Percentiles rank a stretch among this genome's conserved stretches.
These are phyloP conservation scores for Telenomus remus DNA, from an alignment of 1,140 invertebrate genomes.

Conservation along the genomic window DNA sequence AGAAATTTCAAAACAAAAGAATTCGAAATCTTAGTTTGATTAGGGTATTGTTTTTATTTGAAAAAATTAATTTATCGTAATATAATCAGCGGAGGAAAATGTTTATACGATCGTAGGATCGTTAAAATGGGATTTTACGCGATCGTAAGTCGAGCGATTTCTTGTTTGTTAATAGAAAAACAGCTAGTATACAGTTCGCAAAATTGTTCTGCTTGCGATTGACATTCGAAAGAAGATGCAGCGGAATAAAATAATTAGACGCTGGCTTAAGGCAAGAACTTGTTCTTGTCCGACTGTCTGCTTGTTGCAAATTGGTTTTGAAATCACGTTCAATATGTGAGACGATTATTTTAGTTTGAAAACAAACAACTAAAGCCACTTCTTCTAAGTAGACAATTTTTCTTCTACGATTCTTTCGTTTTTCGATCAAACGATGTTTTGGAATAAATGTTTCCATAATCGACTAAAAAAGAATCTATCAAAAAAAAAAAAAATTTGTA, in stretches of 20 bases:
- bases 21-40: no score
- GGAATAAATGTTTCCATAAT: not conserved
- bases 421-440: not conserved
- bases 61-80: conserved; percentile 32
- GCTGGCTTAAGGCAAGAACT: conserved; percentile 26
- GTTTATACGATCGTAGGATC: conserved; percentile 21
- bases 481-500: conserved; percentile 5
- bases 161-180: conserved; percentile 23
- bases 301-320: conserved; percentile 35
- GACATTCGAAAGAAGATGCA: conserved; percentile 16
- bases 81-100: conserved; percentile 30
- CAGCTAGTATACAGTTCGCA: conserved; percentile 3
- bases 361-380: no score
- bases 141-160: conserved; percentile 13
- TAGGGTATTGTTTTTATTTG: no score
- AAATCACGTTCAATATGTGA: conserved; percentile 30
- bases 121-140: conserved; percentile 23
- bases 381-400: no score
- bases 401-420: conserved; percentile 1
- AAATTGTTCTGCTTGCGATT: conserved; percentile 28
- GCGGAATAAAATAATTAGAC: conserved; percentile 13
- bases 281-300: conserved; percentile 29
- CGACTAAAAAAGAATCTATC: no score
- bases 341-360: conserved; percentile 17
- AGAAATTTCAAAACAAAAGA: no score